Percentiles rank a stretch among this genome's conserved stretches.
Conservation (phyloP, 2,888 invertebrate species). For the Dione juno region DNA sequence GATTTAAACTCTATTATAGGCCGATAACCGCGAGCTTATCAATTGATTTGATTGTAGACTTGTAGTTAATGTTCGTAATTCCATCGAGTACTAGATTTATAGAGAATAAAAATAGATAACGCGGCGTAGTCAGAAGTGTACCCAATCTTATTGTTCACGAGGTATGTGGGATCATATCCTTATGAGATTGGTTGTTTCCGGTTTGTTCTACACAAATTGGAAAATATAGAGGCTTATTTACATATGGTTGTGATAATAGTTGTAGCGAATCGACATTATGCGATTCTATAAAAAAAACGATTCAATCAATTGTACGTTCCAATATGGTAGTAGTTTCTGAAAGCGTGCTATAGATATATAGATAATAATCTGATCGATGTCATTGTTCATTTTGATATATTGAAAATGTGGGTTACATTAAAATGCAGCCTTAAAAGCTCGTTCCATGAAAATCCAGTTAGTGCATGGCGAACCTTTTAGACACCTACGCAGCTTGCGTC, state of each 20-base stretch:
- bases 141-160: background rate
- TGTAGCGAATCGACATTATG: background rate
- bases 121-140: background rate
- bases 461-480: constrained; percentile 15
- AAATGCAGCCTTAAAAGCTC: background rate
- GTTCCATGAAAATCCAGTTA: constrained; percentile 21
- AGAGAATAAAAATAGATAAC: background rate
- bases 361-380: background rate
- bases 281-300: background rate
- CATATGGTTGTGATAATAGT: too few species aligned
- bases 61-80: constrained; percentile 32
- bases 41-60: constrained; percentile 28
- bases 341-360: too few species aligned
- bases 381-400: background rate
- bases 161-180: background rate
- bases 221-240: background rate
- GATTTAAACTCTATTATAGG: constrained; percentile 18
- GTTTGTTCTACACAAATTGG: background rate
- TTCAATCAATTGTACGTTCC: background rate
- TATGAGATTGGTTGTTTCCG: background rate
- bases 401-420: background rate
- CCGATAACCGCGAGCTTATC: constrained; percentile 37
- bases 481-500: constrained; percentile 18
- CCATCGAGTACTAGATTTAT: constrained; percentile 26
- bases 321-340: background rate